phyloP scores from a whole-genome alignment of 1,140 invertebrate genomes.

The Phortica variegata region DNA sequence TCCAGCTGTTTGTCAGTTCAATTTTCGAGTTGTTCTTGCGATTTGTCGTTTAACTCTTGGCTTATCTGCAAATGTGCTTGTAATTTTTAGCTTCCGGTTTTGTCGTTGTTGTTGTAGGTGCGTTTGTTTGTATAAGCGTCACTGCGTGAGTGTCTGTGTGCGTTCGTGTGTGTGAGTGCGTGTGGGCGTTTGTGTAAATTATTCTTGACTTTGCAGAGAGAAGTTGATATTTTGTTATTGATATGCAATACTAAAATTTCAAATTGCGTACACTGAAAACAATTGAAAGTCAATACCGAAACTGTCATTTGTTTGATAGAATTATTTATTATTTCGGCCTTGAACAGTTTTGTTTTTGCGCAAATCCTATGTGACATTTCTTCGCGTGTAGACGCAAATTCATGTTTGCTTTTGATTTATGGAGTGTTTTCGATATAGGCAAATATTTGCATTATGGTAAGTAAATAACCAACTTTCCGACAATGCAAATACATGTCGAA shows the following conservation, averaged over 20 bases:
- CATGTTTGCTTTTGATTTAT: slow-evolving; percentile 42
- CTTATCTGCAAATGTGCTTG: slow-evolving; percentile 9
- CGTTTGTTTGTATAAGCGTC: slow-evolving; percentile 5
- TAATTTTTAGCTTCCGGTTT: not conserved
- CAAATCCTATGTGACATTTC: too few relatives aligned
- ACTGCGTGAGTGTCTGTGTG: not conserved
- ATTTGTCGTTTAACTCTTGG: not conserved
- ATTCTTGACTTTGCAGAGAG: not conserved
- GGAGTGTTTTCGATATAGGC: slow-evolving; percentile 22
- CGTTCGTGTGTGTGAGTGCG: slow-evolving; percentile 10
- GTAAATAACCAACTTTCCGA: slow-evolving; percentile 28
- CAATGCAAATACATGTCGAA: slow-evolving; percentile 20
- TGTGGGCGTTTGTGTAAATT: slow-evolving; percentile 28
- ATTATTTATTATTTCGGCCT: too few relatives aligned
- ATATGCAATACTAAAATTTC: too few relatives aligned
- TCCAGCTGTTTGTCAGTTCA: slow-evolving; percentile 48
- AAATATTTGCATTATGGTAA: slow-evolving; percentile 41
- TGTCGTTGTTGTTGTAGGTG: not conserved
- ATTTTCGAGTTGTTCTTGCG: slow-evolving; percentile 45
- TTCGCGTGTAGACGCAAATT: too few relatives aligned
- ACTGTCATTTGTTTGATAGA: too few relatives aligned
- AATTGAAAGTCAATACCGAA: too few relatives aligned
- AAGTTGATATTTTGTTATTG: slow-evolving; percentile 16
- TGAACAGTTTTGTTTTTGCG: too few relatives aligned
- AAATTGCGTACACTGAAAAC: too few relatives aligned